Base-by-base conservation (phyloP, 2,797 vertebrate species). In the Apogon hyalosoma region DNA sequence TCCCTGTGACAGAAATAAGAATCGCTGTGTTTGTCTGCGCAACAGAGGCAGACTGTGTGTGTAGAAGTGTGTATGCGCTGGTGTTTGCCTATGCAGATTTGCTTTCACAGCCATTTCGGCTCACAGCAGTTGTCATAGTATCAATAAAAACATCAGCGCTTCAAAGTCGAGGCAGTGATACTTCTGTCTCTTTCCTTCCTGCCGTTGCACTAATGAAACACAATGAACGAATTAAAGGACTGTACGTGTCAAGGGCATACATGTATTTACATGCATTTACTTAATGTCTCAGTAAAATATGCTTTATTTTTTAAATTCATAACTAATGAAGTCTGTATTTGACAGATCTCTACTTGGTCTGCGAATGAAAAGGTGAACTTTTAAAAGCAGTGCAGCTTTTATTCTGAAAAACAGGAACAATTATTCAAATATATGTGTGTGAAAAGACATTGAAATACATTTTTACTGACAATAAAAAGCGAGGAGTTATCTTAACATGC, bases 1-100 rank as follows among this genome's bases (percentile, higher is more conserved):
- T 70, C 62, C 60, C 75, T 76, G 69, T 58, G 78, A 84, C 75
- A 80, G 80, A 83, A 85, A 84, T 72, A 77, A 54, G 73, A 87
- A 79, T 59, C 59, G 2, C 16, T 3, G 38, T 16, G 74, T 73
- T 57, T 63, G 52, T 73, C 38, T 63, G 64, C 36, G 50, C 10
- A 10, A n/a, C 19, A 58, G 18, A 36, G 39, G 42, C 61, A 43
- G 6, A 39, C 11, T 28, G 49, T n/a, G 18, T 45, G 53, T 52
- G 40, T 18, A 24, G 21, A 24, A 24, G 1, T 47, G 43, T 51
- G 14, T 49, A 43, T 82, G 28, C 45, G 40, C 24, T 11, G 33
- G 52, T 61, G 60, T 79, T 62, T 73, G 43, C 49, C 24, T 53
- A 63, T 70, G 73, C 77, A 80, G 59, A 79, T 71, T 63, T 51